Evolutionary conservation across 1,140 invertebrate species (phyloP), one percentile per base, ranked within the genome.

Genomic region (Sminthurinus signatus): DNA sequence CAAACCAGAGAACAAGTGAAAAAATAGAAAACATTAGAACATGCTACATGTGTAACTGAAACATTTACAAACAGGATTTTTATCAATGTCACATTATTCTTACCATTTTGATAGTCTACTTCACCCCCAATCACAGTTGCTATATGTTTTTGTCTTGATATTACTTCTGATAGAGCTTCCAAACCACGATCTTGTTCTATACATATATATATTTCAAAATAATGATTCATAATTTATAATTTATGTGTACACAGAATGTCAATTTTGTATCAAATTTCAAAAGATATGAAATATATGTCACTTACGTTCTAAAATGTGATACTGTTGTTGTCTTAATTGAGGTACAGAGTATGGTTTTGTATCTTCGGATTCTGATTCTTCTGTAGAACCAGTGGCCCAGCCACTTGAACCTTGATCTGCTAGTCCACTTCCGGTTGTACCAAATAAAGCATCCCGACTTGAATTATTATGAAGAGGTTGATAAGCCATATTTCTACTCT

Each of bases 181-280:
- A 92, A 77, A 0, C 88, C 88, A 70, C 81, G 75, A 74, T 91
- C 86, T 82, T 91, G 88, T 55, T 86, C 84, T 85, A 75, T 67
- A 76, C 82, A n/a, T n/a, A n/a, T n/a, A n/a, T n/a, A n/a, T n/a
- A n/a, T n/a, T n/a, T n/a, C n/a, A n/a, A n/a, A n/a, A n/a, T n/a
- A n/a, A n/a, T n/a, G n/a, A n/a, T n/a, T n/a, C n/a, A n/a, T n/a
- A n/a, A n/a, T n/a, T n/a, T n/a, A n/a, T n/a, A n/a, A n/a, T n/a
- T n/a, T n/a, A n/a, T n/a, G n/a, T n/a, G n/a, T n/a, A n/a, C n/a
- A n/a, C n/a, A n/a, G n/a, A n/a, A n/a, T n/a, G n/a, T n/a, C n/a
- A n/a, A n/a, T n/a, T n/a, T n/a, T n/a, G n/a, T n/a, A 48, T 43
- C 1, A 39, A 60, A 71, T n/a, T n/a, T n/a, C n/a, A n/a, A n/a